Conservation (phyloP, 1,140 invertebrate genomes). For the Adelges cooleyi region DNA sequence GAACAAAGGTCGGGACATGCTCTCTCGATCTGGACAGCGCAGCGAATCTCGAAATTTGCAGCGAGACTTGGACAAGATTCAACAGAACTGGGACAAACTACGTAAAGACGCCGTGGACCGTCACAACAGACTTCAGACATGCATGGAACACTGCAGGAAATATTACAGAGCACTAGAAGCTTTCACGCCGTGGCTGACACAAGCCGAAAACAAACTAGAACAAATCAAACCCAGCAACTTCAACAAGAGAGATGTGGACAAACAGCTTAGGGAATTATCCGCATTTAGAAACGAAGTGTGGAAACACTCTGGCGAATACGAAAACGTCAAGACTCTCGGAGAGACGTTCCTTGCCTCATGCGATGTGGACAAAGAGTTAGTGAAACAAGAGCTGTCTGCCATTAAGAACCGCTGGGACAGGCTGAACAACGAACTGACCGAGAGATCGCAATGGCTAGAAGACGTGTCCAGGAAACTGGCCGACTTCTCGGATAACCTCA, state of each 20-base stretch:
- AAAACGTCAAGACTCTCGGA: conserved; percentile 70
- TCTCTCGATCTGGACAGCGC: conserved; percentile 43
- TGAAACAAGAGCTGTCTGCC: conserved; percentile 64
- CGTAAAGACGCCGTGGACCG: conserved; percentile 73
- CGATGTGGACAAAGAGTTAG: conserved; percentile 79
- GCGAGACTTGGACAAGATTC: conserved; percentile 72
- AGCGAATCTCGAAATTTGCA: conserved; percentile 44
- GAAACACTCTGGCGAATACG: conserved; percentile 84
- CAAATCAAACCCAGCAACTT: conserved; percentile 66
- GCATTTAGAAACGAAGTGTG: conserved; percentile 84
- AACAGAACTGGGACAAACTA: conserved; percentile 78
- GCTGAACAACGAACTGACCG: conserved; percentile 58
- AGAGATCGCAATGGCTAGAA: conserved; percentile 66
- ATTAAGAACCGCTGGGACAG: conserved; percentile 82
- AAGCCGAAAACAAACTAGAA: conserved; percentile 74
- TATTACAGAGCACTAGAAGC: conserved; percentile 72
- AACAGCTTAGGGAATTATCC: conserved; percentile 78
- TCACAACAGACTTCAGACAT: conserved; percentile 72
- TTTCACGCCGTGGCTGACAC: conserved; percentile 77
- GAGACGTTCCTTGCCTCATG: conserved; percentile 74
- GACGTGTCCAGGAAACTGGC: conserved; percentile 67
- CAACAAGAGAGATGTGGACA: conserved; percentile 74
- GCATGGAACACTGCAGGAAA: conserved; percentile 83
- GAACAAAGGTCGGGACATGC: conserved; percentile 74
- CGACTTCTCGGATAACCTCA: conserved; percentile 73